Conservation (phyloP, 1,140 invertebrate species). For the Neuroterus valhalla region DNA sequence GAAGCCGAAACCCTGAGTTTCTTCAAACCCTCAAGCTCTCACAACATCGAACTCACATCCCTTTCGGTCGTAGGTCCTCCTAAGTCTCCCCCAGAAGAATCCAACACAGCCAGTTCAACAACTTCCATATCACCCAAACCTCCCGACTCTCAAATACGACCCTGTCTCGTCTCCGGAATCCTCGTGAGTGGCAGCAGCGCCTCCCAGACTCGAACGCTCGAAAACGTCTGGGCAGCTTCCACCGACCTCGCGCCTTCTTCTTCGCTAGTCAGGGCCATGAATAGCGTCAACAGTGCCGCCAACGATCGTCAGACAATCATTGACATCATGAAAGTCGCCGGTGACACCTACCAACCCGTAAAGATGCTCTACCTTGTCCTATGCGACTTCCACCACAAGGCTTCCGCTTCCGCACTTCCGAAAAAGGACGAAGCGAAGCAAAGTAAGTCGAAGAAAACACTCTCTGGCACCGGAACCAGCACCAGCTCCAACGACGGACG, state of each 20-base stretch:
- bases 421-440: constrained; percentile 66
- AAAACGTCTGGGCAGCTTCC: constrained; percentile 71
- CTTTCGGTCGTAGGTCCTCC: constrained; percentile 73
- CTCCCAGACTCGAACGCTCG: constrained; percentile 65
- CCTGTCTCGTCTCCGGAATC: constrained; percentile 74
- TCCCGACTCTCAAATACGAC: constrained; percentile 61
- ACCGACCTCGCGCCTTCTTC: constrained; percentile 69
- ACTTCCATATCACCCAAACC: constrained; percentile 37
- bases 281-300: constrained; percentile 78
- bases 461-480: constrained; percentile 72
- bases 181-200: constrained; percentile 61
- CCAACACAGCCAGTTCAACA: constrained; percentile 47
- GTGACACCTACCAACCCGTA: constrained; percentile 57
- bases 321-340: constrained; percentile 57
- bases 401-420: constrained; percentile 44
- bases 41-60: constrained; percentile 72
- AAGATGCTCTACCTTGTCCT: constrained; percentile 75
- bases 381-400: constrained; percentile 77
- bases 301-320: constrained; percentile 60
- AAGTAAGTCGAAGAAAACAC: constrained; percentile 68
- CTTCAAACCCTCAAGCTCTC: constrained; percentile 59
- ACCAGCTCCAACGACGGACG: constrained; percentile 70
- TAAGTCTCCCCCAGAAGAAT: constrained; percentile 48
- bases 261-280: constrained; percentile 78
- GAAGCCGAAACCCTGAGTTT: constrained; percentile 65